These are phyloP conservation scores for Oasisia sp. DNA, from an alignment of 2,888 invertebrate genomes.

Conservation along the genomic window DNA sequence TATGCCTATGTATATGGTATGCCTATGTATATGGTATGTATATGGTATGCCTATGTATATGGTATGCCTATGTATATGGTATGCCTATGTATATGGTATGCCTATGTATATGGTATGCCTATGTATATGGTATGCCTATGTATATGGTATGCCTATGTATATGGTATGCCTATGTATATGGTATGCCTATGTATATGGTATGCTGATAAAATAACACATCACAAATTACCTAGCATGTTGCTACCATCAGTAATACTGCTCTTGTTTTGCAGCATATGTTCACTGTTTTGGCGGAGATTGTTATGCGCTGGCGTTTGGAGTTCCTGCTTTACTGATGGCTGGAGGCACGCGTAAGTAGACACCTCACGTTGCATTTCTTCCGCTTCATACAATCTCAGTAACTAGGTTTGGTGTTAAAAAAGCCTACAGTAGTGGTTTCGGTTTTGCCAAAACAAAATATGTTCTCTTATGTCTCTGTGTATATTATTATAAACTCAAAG, in stretches of 20 bases:
- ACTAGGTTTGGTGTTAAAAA: background rate
- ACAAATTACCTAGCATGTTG: too few relatives aligned
- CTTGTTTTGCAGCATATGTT: slow-evolving; percentile 56
- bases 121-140: too few relatives aligned
- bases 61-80: too few relatives aligned
- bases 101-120: too few relatives aligned
- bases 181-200: too few relatives aligned
- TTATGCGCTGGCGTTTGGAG: slow-evolving; percentile 79
- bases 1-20: too few relatives aligned
- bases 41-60: too few relatives aligned
- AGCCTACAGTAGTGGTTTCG: background rate
- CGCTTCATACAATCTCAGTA: background rate
- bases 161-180: too few relatives aligned
- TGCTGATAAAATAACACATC: too few relatives aligned
- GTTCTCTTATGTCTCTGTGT: background rate
- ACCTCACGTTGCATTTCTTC: background rate
- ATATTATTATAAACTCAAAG: background rate
- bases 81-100: too few relatives aligned
- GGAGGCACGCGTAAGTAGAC: slow-evolving; percentile 76
- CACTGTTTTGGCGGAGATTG: slow-evolving; percentile 62
- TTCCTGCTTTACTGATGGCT: slow-evolving; percentile 88
- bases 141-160: too few relatives aligned
- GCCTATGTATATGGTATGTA: too few relatives aligned
- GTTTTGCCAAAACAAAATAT: background rate
- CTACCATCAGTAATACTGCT: background rate